These are phyloP conservation scores for Nyctereutes procyonoides DNA, from an alignment of 2,113 vertebrate species.

Conservation along the genomic window DNA sequence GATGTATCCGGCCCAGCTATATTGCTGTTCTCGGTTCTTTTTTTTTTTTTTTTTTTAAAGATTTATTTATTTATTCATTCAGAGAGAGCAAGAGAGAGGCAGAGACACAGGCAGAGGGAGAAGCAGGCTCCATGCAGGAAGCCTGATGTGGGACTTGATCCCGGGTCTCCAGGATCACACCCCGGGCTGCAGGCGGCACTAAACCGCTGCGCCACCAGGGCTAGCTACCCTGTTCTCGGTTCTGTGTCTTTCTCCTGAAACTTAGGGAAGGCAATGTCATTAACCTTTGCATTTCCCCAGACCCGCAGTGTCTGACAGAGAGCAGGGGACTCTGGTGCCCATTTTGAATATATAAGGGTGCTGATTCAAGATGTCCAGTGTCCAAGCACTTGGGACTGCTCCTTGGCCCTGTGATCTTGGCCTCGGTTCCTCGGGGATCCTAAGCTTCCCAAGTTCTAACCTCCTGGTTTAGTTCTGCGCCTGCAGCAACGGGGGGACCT, in stretches of 20 bases:
- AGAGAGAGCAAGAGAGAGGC: too few relatives aligned
- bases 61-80: too few relatives aligned
- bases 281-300: background rate
- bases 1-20: too few relatives aligned
- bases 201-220: too few relatives aligned
- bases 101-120: too few relatives aligned
- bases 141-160: too few relatives aligned
- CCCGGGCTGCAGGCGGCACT: too few relatives aligned
- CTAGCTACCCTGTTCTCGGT: too few relatives aligned
- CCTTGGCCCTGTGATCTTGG: background rate
- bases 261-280: background rate
- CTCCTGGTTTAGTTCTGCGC: background rate
- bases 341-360: background rate
- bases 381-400: background rate
- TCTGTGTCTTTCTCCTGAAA: background rate
- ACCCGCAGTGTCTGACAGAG: background rate
- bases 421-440: background rate
- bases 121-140: too few relatives aligned
- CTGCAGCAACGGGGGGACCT: background rate
- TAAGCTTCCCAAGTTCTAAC: background rate
- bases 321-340: background rate
- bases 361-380: background rate
- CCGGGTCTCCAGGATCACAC: too few relatives aligned
- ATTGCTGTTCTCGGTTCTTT: background rate
- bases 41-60: too few relatives aligned